Evolutionary conservation across 2,888 invertebrate genomes (phyloP), one percentile per base, ranked within the genome.

Genomic region (Luperina nickerlii): DNA sequence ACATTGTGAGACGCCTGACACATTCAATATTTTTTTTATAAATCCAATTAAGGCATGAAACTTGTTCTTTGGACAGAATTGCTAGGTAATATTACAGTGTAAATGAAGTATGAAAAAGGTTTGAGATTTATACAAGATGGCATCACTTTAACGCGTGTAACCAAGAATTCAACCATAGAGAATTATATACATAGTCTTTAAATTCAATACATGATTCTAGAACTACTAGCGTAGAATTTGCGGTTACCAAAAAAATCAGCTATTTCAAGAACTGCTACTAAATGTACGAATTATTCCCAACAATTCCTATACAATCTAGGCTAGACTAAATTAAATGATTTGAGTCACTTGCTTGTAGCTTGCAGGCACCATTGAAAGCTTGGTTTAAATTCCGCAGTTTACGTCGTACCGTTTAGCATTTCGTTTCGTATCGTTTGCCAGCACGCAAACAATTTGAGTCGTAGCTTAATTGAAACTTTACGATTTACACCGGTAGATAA

Each of bases 1-100:
- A 71, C 54, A 68, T 62, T 73, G 2, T 77, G 27, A 18, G 24
- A n/a, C 32, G 68, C 65, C 51, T 80, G 80, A 79, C 85, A 84
- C 48, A 70, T 74, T 74, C 57, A 81, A 71, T 74, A 85, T 81
- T 57, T 82, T 82, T 82, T 85, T 82, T 82, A 84, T 84, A 80
- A 84, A 84, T 74, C 67, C 82, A 85, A 63, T 82, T 71, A 80
- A 51, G 42, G 18, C 70, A 71, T 80, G 66, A 54, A 85, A 82
- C 62, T 63, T 54, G 81, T 85, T 84, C 51, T 73, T 65, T 66
- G 27, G 45, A 38, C 38, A 67, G 38, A 67, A 79, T n/a, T 68
- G 3, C 66, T 67, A 24, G 66, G 45, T 57, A 78, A 38, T 54
- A 32, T 79, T 78, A 32, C 32, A 32, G 32, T 32, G 51, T 48